Evolutionary conservation across 2,888 invertebrate species (phyloP).

Genomic region (Caradrina clavipalpis): DNA sequence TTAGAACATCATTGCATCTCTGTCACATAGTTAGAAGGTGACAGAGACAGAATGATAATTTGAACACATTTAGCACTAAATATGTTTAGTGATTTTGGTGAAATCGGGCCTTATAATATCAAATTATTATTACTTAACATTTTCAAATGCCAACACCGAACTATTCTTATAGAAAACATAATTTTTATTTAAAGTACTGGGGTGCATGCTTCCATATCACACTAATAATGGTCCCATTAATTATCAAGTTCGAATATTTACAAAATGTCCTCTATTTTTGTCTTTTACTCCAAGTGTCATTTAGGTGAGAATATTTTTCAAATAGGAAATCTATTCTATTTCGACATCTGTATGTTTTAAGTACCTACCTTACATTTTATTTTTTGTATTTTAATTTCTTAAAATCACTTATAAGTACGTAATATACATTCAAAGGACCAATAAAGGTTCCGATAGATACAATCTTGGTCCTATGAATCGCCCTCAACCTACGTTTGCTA

Average conservation of each 20-base stretch:
- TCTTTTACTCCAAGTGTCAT: not conserved
- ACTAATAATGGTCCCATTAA: constrained; percentile 45
- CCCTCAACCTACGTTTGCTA: not conserved
- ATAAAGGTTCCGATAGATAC: not conserved
- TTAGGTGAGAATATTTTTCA: not conserved
- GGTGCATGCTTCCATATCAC: constrained; percentile 41
- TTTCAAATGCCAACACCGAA: constrained; percentile 53
- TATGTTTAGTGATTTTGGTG: too few species aligned
- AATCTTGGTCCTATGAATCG: not conserved
- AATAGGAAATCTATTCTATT: not conserved
- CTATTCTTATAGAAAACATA: constrained; percentile 18
- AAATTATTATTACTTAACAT: constrained; percentile 3
- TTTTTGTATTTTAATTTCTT: too few species aligned
- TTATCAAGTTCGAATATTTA: constrained; percentile 24
- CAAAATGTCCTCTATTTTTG: not conserved
- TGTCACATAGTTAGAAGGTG: too few species aligned
- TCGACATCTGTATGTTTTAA: not conserved
- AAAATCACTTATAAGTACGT: too few species aligned
- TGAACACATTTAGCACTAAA: too few species aligned
- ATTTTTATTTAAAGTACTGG: constrained; percentile 47
- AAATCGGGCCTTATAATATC: too few species aligned
- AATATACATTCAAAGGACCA: not conserved
- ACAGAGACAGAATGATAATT: too few species aligned
- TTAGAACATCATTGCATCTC: too few species aligned
- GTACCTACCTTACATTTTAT: not conserved